phyloP scores from a whole-genome alignment of 2,113 vertebrate species.

The Oplegnathus fasciatus region DNA sequence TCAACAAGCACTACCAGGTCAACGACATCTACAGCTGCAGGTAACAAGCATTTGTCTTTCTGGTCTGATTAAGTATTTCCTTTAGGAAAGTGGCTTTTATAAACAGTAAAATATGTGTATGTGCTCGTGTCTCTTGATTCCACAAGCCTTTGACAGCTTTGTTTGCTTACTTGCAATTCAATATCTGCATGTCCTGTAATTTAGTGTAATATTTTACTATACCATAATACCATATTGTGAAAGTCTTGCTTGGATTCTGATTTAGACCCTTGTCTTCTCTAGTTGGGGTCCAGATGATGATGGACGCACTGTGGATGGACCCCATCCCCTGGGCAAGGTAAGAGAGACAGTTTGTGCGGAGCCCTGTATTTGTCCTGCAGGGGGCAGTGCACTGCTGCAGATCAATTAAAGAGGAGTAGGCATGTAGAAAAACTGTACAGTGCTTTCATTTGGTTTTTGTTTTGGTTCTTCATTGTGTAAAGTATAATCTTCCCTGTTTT shows the following conservation, averaged over 20 bases:
- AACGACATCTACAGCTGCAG: conserved; percentile 99
- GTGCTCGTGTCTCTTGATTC: neutral
- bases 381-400: conserved; percentile 54
- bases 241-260: conserved; percentile 4
- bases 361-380: conserved; percentile 62
- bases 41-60: conserved; percentile 70
- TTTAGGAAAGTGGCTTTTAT: neutral
- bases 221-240: neutral
- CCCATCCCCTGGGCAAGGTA: conserved; percentile 97
- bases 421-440: neutral
- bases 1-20: conserved; percentile 99
- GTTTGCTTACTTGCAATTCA: neutral
- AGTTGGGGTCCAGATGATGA: conserved; percentile 99
- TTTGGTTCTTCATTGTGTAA: neutral
- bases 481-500: neutral
- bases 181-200: neutral
- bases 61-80: neutral
- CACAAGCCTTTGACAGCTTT: neutral
- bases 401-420: neutral
- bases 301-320: conserved; percentile 95
- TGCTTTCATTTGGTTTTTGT: neutral
- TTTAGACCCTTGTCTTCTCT: conserved; percentile 31
- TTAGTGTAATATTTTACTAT: neutral
- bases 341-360: neutral
- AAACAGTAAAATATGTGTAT: neutral